Evolutionary conservation across 2,797 vertebrate genomes (phyloP), one percentile per base, ranked within the genome.

Genomic region (Pangasius djambal): DNA sequence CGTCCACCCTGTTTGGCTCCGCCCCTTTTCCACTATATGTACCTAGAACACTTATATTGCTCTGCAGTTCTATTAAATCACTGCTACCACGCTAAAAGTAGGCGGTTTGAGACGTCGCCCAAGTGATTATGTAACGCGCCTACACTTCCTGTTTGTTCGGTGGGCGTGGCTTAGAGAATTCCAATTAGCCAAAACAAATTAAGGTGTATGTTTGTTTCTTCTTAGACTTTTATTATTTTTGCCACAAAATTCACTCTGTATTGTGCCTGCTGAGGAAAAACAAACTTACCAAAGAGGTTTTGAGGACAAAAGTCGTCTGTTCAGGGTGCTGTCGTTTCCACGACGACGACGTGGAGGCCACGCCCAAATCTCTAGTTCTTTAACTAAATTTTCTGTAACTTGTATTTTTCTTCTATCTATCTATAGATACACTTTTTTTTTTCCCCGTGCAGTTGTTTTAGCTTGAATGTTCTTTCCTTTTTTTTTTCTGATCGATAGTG

Each of bases 261-360:
- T 55, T 79, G 77, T 90, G 86, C 75, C 89, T 89, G 90, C 89
- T 90, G 91, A 89, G 88, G 72, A 69, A 40, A 44, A 77, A n/a
- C 6, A 84, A 77, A 57, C 44, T 34, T 74, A 86, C 89, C 89
- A 90, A 92, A 91, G 91, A 89, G 44, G 57, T 65, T 70, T n/a
- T 6, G 44, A 16, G 59, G 67, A 79, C 34, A 83, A n/a, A 20
- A 75, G 72, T 57, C 44, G 3, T 65, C 72, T 57, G 55, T 6
- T 69, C 59, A 22, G 16, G 48, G 83, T 85, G 85, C 74, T 85
- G 83, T 2, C 2, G 31, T 37, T 69, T 87, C 74, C 65, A 85
- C 65, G 8, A 6, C 4, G 8, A 6, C 4, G 4, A 6, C 0
- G 52, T 63, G 78, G 75, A 81, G 1, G 13, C 52, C 52, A 55